phyloP scores from a whole-genome alignment of 2,888 invertebrate genomes.

The Cataglyphis rosenhaueri region DNA sequence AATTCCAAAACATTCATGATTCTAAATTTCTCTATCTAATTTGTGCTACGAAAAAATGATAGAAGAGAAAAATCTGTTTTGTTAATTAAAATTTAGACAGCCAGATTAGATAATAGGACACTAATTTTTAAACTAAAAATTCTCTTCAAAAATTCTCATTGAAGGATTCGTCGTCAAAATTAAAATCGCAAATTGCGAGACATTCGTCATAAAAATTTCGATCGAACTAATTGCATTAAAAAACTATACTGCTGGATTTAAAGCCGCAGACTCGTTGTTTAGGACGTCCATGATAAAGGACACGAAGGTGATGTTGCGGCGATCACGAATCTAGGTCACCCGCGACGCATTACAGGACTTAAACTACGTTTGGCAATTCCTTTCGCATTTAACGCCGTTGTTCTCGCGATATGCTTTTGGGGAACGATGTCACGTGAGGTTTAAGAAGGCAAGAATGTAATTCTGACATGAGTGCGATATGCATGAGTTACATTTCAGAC shows the following conservation, averaged over 20 bases:
- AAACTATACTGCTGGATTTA: conserved; percentile 4
- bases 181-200: neutral
- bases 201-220: neutral
- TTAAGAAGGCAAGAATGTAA: neutral
- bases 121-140: neutral
- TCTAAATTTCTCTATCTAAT: neutral
- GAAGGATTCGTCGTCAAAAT: neutral
- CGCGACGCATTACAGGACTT: conserved; percentile 52
- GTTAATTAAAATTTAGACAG: neutral
- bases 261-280: conserved; percentile 21
- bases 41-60: neutral
- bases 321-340: conserved; percentile 64
- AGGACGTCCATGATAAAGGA: conserved; percentile 54
- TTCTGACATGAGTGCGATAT: conserved; percentile 43
- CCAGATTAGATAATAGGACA: neutral
- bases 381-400: conserved; percentile 41
- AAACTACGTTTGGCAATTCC: conserved; percentile 46
- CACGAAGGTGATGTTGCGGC: conserved; percentile 54
- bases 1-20: neutral
- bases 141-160: neutral
- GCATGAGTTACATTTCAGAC: conserved; percentile 59
- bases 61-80: neutral
- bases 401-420: conserved; percentile 45
- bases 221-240: conserved; percentile 18
- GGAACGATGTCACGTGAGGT: conserved; percentile 40